Conservation (phyloP, 2,113 vertebrate species). For the Myiagra hebetior region DNA sequence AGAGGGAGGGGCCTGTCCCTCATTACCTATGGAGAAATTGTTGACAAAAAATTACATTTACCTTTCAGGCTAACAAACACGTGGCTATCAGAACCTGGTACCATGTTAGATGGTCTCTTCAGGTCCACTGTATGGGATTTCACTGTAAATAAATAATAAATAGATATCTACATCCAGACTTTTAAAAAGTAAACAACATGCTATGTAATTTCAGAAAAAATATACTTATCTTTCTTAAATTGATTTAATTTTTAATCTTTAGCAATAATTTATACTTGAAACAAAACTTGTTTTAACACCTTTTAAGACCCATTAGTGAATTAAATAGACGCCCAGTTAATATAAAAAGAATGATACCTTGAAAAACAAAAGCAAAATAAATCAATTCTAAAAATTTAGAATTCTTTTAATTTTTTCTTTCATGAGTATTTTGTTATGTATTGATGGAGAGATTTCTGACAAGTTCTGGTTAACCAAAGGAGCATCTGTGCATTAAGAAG, state of each 20-base stretch:
- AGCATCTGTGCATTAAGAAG: accelerated
- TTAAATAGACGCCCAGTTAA: not conserved
- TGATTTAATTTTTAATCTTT: not conserved
- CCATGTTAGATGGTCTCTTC: slow-evolving; percentile 21
- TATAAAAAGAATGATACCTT: not conserved
- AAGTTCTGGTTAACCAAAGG: not conserved
- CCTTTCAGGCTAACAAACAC: slow-evolving; percentile 49
- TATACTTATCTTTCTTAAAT: not conserved
- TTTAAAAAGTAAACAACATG: not conserved
- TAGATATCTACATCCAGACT: not conserved
- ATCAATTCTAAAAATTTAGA: not conserved
- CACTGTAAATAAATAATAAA: slow-evolving; percentile 13
- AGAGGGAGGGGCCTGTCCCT: not conserved
- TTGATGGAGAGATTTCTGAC: not conserved
- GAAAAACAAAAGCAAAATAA: not conserved
- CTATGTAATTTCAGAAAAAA: not conserved
- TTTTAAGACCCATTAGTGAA: not conserved
- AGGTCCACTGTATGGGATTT: not conserved
- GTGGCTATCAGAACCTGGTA: slow-evolving; percentile 10
- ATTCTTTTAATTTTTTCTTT: not conserved
- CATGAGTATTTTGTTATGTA: not conserved
- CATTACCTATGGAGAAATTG: not conserved
- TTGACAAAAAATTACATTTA: not conserved
- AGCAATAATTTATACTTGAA: not conserved
- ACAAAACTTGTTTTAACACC: not conserved